phyloP scores from a whole-genome alignment of 2,888 invertebrate genomes.

The Drosophila kanekoi region DNA sequence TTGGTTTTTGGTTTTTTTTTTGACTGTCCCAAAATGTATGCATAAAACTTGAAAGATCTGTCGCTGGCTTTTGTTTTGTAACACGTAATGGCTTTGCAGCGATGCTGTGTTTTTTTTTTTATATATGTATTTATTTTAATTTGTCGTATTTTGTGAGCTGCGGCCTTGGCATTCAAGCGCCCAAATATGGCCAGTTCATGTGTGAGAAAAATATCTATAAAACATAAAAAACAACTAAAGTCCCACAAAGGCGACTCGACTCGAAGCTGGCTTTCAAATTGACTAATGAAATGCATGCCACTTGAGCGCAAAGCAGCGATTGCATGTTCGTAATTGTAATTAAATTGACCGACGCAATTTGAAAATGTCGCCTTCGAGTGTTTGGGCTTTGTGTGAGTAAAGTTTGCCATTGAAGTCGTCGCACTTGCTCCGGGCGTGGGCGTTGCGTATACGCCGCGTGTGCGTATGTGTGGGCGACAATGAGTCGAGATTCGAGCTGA shows the following conservation, averaged over 20 bases:
- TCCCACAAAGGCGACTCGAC: constrained; percentile 17
- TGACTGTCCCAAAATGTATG: constrained; percentile 58
- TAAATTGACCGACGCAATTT: constrained; percentile 35
- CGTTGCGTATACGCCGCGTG: constrained; percentile 57
- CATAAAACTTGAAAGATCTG: constrained; percentile 57
- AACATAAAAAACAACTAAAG: constrained; percentile 9
- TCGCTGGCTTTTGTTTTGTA: constrained; percentile 54
- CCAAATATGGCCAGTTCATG: constrained; percentile 72
- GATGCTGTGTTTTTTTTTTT: constrained; percentile 21
- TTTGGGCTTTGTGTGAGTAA: constrained; percentile 2
- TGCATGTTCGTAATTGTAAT: constrained; percentile 43
- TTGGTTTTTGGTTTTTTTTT: constrained; percentile 26
- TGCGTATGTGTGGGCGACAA: constrained; percentile 32
- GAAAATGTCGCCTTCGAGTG: constrained; percentile 35
- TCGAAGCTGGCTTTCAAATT: constrained; percentile 35
- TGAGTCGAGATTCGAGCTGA: constrained; percentile 16
- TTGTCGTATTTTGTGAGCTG: constrained; percentile 36
- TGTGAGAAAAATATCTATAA: constrained; percentile 54
- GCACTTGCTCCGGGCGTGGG: constrained; percentile 39
- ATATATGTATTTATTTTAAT: constrained; percentile 21
- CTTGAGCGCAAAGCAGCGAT: constrained; percentile 19
- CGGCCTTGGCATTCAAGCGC: constrained; percentile 76
- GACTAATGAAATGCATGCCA: constrained; percentile 55
- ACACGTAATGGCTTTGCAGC: constrained; percentile 53
- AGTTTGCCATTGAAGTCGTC: constrained; percentile 47